Base-by-base conservation (phyloP, 1,140 invertebrate genomes). In the Drosophila funebris region DNA sequence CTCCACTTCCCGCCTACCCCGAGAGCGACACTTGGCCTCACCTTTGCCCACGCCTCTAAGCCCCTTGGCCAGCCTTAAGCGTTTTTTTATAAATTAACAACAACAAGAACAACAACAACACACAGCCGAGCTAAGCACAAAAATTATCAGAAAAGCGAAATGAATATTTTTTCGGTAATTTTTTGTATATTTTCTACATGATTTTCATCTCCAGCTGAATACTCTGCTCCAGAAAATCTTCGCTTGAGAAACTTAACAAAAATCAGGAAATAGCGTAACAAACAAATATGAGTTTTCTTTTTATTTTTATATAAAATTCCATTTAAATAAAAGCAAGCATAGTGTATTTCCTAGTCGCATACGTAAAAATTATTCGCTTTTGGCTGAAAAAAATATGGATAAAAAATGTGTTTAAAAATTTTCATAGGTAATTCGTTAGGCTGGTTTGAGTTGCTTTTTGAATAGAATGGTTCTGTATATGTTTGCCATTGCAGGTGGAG, bases 11-110 rank as follows among this genome's bases (percentile, higher is more conserved):
- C 31, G n/a, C 7, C 7, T 50, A 14, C 60, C 62, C 50, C 68
- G 57, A 31, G 50, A 63, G 64, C 82, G 82, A 85, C 82, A 85
- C 74, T 85, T 85, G 70, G 82, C 54, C 77, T 85, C 82, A 85
- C 82, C 82, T 85, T 85, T 52, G 58, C 52, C 64, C 46, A 69
- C 48, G 41, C 58, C 44, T 14, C n/a, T 4, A 9, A 7, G 48
- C 56, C 56, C 22, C 37, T 36, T 61, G 70, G 46, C 41, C 48
- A 54, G 83, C 83, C 78, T 76, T 54, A 88, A 78, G 83, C 83
- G 83, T 82, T 88, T 88, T 88, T 88, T 88, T 83, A 79, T 87
- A 88, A 88, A 88, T 88, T 88, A 88, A 82, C 83, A 79, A 79
- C 67, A 82, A 44, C 63, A 74, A 53, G 33, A 71, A 31, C 14